These are phyloP conservation scores for Dryobates pubescens DNA, from an alignment of 2,797 vertebrate genomes.

Conservation along the genomic window DNA sequence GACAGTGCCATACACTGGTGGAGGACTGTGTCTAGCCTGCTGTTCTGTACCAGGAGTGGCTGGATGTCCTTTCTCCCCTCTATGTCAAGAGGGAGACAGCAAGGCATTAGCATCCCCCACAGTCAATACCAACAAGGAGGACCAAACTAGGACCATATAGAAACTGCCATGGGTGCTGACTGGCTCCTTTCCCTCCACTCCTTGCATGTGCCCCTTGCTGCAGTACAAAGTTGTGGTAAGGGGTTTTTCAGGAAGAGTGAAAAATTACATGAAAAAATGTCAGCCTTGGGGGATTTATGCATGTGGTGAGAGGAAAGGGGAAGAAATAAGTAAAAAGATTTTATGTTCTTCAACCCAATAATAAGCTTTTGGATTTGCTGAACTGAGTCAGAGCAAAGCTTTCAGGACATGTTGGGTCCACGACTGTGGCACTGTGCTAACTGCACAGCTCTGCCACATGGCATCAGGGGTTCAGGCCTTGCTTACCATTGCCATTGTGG, in stretches of 20 bases:
- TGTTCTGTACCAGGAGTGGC: not conserved
- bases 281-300: not conserved
- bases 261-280: not conserved
- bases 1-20: not conserved
- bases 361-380: not conserved
- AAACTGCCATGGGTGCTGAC: not conserved
- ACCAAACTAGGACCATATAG: not conserved
- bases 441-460: not conserved
- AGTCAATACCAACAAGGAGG: not conserved
- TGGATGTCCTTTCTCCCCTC: not conserved
- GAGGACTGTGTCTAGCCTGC: not conserved
- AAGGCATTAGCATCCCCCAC: not conserved
- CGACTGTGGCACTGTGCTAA: rapidly evolving
- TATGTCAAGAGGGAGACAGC: not conserved
- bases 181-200: not conserved
- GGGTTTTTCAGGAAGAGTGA: not conserved
- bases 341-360: not conserved
- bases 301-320: not conserved
- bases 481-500: not conserved
- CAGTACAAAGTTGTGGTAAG: not conserved
- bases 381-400: not conserved
- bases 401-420: not conserved
- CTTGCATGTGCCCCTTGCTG: not conserved
- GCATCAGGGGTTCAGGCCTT: not conserved
- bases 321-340: not conserved